Base-by-base conservation (phyloP, 2,113 vertebrate genomes). In the Micromys minutus region DNA sequence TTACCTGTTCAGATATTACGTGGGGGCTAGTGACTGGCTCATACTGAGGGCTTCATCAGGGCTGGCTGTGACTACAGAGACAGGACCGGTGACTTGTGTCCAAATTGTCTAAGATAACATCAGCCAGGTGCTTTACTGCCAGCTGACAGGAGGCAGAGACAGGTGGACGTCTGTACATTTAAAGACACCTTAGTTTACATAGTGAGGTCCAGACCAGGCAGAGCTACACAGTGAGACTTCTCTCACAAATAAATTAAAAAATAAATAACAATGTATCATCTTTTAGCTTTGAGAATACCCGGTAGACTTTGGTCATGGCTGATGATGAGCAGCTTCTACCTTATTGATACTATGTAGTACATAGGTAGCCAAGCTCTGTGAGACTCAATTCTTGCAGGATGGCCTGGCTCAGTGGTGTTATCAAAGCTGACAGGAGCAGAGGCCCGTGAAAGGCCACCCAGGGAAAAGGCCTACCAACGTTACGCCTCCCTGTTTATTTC, bases 91-190 rank as follows among this genome's bases (percentile, higher is more conserved):
- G 50, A 22, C 4, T 8, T 63, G 47, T 29, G 22, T 79, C 69
- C 34, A 21, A 55, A 92, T 93, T 85, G 13, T 52, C 87, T 59
- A 93, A 50, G 67, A 47, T 77, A 94, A 93, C 34, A 88, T 77
- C 61, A 94, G 42, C 6, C 15, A 55, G 12, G 22, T 29, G 13
- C 22, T 59, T 57, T 26, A 26, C 26, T 39, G 36, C 55, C 36
- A 26, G 55, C n/a, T 59, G 55, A 39, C 22, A 26, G n/a, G 79
- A 81, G 22, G 55, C 22, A 39, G 79, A 39, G 79, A 36, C 55
- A 59, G 79, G 22, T 6, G 24, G 55, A 59, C 8, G 39, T 39
- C 55, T 59, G 55, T 26, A n/a, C 24, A n/a, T 57, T 57, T 57
- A 80, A 81, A 57, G 79, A 11, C 12, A 59, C 21, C 22, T 15